These are phyloP conservation scores for Nyctalus aviator DNA, from an alignment of 2,797 vertebrate genomes.

Conservation along the genomic window DNA sequence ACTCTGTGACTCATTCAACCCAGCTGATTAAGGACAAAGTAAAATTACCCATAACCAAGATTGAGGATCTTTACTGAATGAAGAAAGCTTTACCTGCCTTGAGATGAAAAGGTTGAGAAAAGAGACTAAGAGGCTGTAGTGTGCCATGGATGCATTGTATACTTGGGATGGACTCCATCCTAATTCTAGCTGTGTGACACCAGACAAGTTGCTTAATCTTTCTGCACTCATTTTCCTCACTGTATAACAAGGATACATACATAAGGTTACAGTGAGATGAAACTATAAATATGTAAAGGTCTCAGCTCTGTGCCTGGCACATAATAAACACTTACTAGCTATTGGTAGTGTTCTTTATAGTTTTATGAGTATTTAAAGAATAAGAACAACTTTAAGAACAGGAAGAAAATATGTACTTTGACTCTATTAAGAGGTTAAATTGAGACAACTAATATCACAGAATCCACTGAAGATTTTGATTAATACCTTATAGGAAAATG, in stretches of 20 bases:
- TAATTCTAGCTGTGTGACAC: neutral
- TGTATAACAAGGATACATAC: neutral
- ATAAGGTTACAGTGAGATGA: neutral
- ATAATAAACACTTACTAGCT: neutral
- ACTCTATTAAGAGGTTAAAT: neutral
- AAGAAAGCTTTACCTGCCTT: neutral
- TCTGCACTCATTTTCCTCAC: neutral
- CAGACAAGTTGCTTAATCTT: neutral
- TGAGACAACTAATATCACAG: neutral
- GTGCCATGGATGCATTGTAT: no score
- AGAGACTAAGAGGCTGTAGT: neutral
- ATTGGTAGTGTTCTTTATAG: neutral
- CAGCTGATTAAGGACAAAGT: neutral
- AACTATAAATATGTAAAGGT: neutral
- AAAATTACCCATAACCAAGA: neutral
- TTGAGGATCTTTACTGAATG: neutral
- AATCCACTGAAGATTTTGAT: conserved; percentile 43
- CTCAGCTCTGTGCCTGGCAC: neutral
- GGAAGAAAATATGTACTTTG: neutral
- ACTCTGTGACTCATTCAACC: neutral
- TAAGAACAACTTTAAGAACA: conserved; percentile 44
- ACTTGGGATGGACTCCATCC: neutral
- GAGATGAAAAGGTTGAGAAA: neutral
- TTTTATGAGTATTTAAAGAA: conserved; percentile 36
- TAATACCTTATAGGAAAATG: conserved; percentile 21